phyloP scores from a whole-genome alignment of 2,113 vertebrate species.

The Halcyon malimbica region DNA sequence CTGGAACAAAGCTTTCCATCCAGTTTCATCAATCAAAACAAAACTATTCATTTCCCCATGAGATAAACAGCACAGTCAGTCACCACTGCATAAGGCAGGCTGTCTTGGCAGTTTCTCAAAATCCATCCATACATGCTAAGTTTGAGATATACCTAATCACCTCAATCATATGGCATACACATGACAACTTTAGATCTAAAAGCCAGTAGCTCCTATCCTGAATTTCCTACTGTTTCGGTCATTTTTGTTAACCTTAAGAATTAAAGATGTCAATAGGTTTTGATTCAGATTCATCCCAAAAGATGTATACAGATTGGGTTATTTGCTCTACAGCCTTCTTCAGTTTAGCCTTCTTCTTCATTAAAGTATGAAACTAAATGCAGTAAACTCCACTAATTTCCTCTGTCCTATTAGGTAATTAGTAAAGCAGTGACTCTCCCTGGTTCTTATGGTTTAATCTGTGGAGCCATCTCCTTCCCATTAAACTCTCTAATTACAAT shows the following conservation, averaged over 20 bases:
- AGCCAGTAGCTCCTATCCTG: neutral
- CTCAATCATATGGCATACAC: neutral
- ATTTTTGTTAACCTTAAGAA: neutral
- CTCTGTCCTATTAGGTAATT: neutral
- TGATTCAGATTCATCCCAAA: neutral
- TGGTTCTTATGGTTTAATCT: neutral
- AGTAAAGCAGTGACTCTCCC: neutral
- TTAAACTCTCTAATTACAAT: neutral
- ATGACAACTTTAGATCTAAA: neutral
- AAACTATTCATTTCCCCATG: conserved; percentile 29
- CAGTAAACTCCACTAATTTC: neutral
- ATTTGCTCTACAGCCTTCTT: neutral
- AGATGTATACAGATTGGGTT: neutral
- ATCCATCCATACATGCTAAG: neutral
- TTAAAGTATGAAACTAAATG: neutral
- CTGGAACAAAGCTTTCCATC: conserved; percentile 48
- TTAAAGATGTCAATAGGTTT: neutral
- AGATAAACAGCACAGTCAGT: neutral
- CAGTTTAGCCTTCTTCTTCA: neutral
- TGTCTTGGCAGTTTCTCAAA: neutral
- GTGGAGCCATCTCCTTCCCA: neutral
- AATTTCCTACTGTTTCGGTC: neutral
- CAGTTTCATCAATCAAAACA: conserved; percentile 58
- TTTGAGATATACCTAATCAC: neutral
- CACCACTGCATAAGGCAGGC: neutral